phyloP scores from a whole-genome alignment of 2,888 invertebrate species.

The Spodoptera picta region DNA sequence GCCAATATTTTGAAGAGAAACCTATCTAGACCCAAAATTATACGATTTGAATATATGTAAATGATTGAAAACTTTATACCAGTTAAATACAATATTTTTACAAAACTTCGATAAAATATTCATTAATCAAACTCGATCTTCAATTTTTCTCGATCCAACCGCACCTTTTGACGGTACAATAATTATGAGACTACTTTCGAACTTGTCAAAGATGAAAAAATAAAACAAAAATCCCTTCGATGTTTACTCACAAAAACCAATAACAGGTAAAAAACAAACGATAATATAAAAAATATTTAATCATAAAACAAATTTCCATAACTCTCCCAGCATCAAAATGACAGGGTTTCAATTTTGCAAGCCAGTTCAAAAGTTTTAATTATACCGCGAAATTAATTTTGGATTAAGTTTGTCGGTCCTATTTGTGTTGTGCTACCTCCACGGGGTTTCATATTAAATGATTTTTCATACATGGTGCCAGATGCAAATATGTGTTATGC shows the following conservation, averaged over 20 bases:
- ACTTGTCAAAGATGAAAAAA: not conserved
- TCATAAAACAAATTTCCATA: slow-evolving; percentile 60
- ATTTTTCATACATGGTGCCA: slow-evolving; percentile 37
- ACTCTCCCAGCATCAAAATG: slow-evolving; percentile 51
- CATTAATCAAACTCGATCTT: too few species aligned
- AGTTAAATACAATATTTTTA: too few species aligned
- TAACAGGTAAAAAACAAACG: slow-evolving; percentile 15
- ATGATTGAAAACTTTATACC: too few species aligned
- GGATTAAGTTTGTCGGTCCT: slow-evolving; percentile 58
- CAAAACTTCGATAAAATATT: too few species aligned
- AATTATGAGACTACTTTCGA: too few species aligned
- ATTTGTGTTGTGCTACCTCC: slow-evolving; percentile 44
- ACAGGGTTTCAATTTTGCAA: slow-evolving; percentile 64
- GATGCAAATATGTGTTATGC: slow-evolving; percentile 10
- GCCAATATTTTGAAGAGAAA: too few species aligned
- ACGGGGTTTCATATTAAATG: slow-evolving; percentile 37
- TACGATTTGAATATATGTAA: too few species aligned
- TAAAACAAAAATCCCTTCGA: slow-evolving; percentile 1
- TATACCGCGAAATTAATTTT: slow-evolving; percentile 73
- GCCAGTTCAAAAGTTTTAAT: slow-evolving; percentile 71
- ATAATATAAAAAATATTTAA: slow-evolving; percentile 39
- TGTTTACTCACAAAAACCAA: slow-evolving; percentile 19
- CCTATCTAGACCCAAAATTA: too few species aligned
- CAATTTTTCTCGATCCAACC: too few species aligned
- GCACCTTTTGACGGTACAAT: too few species aligned